Base-by-base conservation (phyloP, 2,113 vertebrate genomes). In the Petrocephalus zakoni region DNA sequence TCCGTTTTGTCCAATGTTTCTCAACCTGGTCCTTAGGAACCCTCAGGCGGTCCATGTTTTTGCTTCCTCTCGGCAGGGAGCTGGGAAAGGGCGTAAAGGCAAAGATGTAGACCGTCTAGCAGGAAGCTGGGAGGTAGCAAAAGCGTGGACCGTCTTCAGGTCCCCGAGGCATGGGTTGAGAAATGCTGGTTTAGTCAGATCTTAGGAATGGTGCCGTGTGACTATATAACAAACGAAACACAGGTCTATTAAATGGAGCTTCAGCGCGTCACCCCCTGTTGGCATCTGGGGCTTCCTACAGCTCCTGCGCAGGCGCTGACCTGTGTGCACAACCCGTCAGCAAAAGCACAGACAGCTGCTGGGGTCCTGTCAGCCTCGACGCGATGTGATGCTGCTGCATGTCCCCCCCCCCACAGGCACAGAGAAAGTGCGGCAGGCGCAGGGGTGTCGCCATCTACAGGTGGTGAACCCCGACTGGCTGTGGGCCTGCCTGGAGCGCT, bases 381-480 rank as follows among this genome's bases (percentile, higher is more conserved):
- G 55, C 7, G 17, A 56, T 2, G 22, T 64, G 61, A 64, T 2
- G 8, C 58, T 64, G n/a, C 68, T 75, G 68, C 19, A 17, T 42
- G 34, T 22, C 52, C 56, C 21, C 0, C 25, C 53, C 52, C 53
- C 87, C 47, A 51, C 90, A 99, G 98, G 98, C 90, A 99, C 98
- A 0, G 98, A 99, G 93, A 99, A 99, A 93, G 98, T 99, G 2
- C 96, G 97, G 0, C 97, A 99, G 92, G 98, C 97, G 0, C 96
- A 96, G 90, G 96, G 95, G 85, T 98, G 95, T 89, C 97, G 96
- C 89, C 95, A 96, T 87, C 96, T 99, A 42, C 94, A 98, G 0
- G 96, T 99, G 85, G 98, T 99, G 89, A 99, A 95, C 90, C 98
- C 98, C 0, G 98, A 99, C 37, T 99, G 98, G 98, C 95, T 99